phyloP scores from a whole-genome alignment of 2,113 vertebrate genomes.

The Calcarius ornatus region DNA sequence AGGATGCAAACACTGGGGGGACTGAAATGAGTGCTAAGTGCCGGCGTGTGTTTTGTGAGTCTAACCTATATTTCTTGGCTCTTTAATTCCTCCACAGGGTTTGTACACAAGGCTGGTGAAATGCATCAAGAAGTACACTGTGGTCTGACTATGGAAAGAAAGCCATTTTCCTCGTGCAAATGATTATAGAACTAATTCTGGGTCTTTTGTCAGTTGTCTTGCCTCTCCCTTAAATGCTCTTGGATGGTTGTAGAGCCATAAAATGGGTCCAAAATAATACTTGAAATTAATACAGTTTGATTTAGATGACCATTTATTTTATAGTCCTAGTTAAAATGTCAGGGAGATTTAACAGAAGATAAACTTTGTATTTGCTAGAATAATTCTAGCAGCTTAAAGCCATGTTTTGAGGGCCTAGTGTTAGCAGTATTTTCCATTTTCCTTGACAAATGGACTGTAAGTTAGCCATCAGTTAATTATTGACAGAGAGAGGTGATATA shows the following conservation, averaged over 20 bases:
- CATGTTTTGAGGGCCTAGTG: background rate
- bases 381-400: background rate
- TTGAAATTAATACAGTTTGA: slow-evolving; percentile 52
- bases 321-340: slow-evolving; percentile 35
- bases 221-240: background rate
- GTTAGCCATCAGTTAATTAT: background rate
- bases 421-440: background rate
- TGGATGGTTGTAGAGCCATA: background rate
- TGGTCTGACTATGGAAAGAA: background rate
- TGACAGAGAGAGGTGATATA: background rate
- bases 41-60: accelerated
- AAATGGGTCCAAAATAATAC: slow-evolving; percentile 26
- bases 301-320: slow-evolving; percentile 49
- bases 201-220: slow-evolving; percentile 7
- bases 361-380: slow-evolving; percentile 23
- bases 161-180: slow-evolving; percentile 17
- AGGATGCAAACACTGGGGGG: background rate
- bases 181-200: slow-evolving; percentile 42
- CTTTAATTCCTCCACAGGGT: slow-evolving; percentile 15
- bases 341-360: slow-evolving; percentile 44
- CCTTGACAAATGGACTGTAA: background rate
- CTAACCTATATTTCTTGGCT: slow-evolving; percentile 17
- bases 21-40: background rate
- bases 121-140: background rate
- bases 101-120: background rate